phyloP scores from a whole-genome alignment of 1,140 invertebrate species.

The Drosophila pruinosa region DNA sequence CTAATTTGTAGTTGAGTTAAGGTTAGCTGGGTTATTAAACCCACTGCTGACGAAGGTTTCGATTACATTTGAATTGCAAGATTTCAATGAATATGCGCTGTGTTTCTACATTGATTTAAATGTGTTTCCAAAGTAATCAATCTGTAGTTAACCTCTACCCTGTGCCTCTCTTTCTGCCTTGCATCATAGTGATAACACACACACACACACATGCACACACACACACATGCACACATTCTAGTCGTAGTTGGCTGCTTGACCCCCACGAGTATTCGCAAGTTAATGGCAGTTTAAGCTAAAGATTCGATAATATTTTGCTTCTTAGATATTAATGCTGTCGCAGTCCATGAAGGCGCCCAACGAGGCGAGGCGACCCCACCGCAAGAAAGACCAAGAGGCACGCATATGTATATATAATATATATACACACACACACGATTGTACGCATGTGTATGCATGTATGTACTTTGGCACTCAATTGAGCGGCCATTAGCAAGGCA shows the following conservation, averaged over 20 bases:
- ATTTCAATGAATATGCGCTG: slow-evolving; percentile 19
- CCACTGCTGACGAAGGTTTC: not conserved
- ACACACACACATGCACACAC: not conserved
- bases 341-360: slow-evolving; percentile 39
- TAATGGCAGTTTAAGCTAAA: slow-evolving; percentile 39
- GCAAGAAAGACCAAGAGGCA: slow-evolving; percentile 30
- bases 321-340: not conserved
- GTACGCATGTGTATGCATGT: slow-evolving; percentile 7
- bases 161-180: not conserved
- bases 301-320: slow-evolving; percentile 25
- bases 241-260: slow-evolving; percentile 18
- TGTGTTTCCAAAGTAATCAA: slow-evolving; percentile 43
- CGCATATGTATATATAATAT: slow-evolving; percentile 8
- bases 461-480: slow-evolving; percentile 79
- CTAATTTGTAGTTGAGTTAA: not conserved
- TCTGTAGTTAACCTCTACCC: slow-evolving; percentile 36
- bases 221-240: not conserved
- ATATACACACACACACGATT: slow-evolving; percentile 1
- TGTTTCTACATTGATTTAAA: slow-evolving; percentile 30
- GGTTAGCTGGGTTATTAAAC: not conserved
- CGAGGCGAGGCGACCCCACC: slow-evolving; percentile 44
- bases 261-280: slow-evolving; percentile 41
- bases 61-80: not conserved
- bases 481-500: slow-evolving; percentile 74
- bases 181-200: slow-evolving; percentile 18